Evolutionary conservation across 1,140 invertebrate genomes (phyloP).

Genomic region (Drosophila sp.): DNA sequence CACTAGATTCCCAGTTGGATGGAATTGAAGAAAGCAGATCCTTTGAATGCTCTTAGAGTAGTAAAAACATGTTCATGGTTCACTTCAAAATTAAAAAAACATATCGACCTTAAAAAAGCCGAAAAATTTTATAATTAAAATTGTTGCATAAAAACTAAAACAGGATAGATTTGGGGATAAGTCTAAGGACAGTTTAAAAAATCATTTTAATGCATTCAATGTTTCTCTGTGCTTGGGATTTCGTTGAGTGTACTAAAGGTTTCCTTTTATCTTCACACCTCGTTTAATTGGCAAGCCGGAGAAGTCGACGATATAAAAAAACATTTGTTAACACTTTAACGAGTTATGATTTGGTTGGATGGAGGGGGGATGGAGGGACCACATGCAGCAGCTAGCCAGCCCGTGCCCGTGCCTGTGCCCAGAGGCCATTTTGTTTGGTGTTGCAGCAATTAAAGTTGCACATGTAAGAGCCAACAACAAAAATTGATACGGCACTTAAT

Average conservation of each 20-base stretch:
- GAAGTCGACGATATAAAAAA: conserved; percentile 49
- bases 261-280: conserved; percentile 2
- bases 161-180: too few species aligned
- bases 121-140: too few species aligned
- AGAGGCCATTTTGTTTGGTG: conserved; percentile 32
- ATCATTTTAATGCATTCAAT: too few species aligned
- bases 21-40: too few species aligned
- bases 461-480: conserved; percentile 39
- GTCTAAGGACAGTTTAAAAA: too few species aligned
- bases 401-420: not conserved
- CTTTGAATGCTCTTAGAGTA: too few species aligned
- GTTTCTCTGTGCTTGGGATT: too few species aligned
- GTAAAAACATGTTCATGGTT: too few species aligned
- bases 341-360: conserved; percentile 63
- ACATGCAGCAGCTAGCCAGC: not conserved
- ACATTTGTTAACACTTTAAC: conserved; percentile 83
- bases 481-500: conserved; percentile 64
- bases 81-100: too few species aligned
- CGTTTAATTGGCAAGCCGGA: conserved; percentile 32
- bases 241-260: not conserved
- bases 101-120: too few species aligned
- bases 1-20: too few species aligned
- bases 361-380: not conserved
- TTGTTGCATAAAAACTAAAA: too few species aligned
- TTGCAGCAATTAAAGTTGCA: conserved; percentile 67